Percentiles rank a stretch among this genome's conserved stretches.
These are phyloP conservation scores for Amphipyra tragopoginis DNA, from an alignment of 2,888 invertebrate species.

Conservation along the genomic window DNA sequence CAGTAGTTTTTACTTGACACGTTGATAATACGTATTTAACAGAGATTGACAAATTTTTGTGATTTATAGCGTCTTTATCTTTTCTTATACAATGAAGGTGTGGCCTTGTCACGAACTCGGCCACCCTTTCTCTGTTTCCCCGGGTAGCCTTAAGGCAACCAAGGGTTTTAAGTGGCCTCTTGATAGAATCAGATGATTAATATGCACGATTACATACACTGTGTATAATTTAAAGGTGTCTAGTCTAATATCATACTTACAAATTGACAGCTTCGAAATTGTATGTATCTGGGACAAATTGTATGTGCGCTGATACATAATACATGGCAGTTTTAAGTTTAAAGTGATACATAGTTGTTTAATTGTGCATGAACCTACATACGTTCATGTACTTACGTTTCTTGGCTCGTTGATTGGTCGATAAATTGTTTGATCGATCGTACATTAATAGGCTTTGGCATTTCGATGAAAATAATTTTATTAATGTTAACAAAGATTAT, in stretches of 20 bases:
- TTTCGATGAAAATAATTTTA: background rate
- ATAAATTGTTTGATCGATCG: background rate
- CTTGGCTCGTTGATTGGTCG: background rate
- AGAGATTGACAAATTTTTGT: slow-evolving; percentile 4
- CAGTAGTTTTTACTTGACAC: slow-evolving; percentile 1
- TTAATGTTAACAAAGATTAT: no score
- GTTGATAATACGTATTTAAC: slow-evolving; percentile 1
- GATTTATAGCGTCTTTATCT: slow-evolving; percentile 15
- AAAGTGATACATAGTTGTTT: slow-evolving; percentile 32
- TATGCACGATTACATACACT: background rate
- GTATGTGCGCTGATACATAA: slow-evolving; percentile 48
- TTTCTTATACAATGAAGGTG: slow-evolving; percentile 6
- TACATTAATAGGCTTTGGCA: background rate
- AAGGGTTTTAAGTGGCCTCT: background rate
- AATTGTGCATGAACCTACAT: slow-evolving; percentile 16
- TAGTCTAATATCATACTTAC: slow-evolving; percentile 36
- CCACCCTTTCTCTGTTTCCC: background rate
- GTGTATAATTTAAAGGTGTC: slow-evolving; percentile 37
- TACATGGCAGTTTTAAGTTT: slow-evolving; percentile 48
- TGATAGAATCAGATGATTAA: background rate
- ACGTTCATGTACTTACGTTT: slow-evolving; percentile 9
- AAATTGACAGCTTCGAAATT: slow-evolving; percentile 34
- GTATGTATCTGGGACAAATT: slow-evolving; percentile 53
- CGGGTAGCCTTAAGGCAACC: background rate
- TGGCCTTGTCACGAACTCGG: background rate